Conservation (phyloP, 2,797 vertebrate genomes). For the Cygnus olor region DNA sequence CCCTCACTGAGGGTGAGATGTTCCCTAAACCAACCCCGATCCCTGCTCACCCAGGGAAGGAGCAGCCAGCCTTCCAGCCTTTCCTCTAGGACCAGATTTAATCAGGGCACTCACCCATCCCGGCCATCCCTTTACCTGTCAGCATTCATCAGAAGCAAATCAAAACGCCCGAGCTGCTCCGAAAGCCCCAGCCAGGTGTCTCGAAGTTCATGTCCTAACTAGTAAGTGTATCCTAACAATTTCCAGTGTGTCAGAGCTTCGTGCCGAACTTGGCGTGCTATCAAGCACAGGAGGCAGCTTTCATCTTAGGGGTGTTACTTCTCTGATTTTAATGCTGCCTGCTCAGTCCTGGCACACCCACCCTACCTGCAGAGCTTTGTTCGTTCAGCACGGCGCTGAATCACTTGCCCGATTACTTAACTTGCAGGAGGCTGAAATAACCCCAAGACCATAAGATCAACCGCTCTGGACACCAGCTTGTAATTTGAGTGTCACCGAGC, state of each 20-base stretch:
- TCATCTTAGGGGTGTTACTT: conserved; percentile 71
- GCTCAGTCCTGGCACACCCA: conserved; percentile 67
- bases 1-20: fast-evolving
- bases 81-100: neutral
- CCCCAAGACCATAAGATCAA: conserved; percentile 53
- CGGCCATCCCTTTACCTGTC: neutral
- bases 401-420: conserved; percentile 60
- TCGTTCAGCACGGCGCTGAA: conserved; percentile 41
- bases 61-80: neutral
- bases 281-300: conserved; percentile 69
- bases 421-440: conserved; percentile 42
- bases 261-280: conserved; percentile 51
- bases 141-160: conserved; percentile 54
- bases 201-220: conserved; percentile 66
- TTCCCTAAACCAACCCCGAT: neutral
- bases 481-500: conserved; percentile 52
- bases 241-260: conserved; percentile 72
- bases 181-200: conserved; percentile 53
- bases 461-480: conserved; percentile 27
- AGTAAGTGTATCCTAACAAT: conserved; percentile 72
- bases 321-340: conserved; percentile 60
- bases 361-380: conserved; percentile 55
- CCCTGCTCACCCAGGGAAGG: neutral
- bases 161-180: conserved; percentile 44
- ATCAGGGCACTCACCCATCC: conserved; percentile 1